Percentiles rank a stretch among this genome's conserved stretches.
Evolutionary conservation across 2,888 invertebrate genomes (phyloP).

Genomic region (Kuschelorhynchus macadamiae): DNA sequence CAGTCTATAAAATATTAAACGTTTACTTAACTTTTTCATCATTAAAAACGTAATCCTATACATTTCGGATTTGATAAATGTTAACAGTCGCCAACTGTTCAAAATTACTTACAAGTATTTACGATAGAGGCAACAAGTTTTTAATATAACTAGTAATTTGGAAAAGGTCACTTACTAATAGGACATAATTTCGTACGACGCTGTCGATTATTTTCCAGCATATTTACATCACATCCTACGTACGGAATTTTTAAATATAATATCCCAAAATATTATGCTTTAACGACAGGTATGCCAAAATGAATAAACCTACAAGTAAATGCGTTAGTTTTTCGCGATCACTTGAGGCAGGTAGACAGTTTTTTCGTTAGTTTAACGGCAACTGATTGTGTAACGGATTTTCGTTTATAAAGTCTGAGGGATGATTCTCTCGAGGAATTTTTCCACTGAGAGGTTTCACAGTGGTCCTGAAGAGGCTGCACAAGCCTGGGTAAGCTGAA

Average conservation of each 20-base stretch:
- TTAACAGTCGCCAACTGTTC: too few relatives aligned
- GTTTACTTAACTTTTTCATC: too few relatives aligned
- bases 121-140: too few relatives aligned
- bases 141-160: too few relatives aligned
- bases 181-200: not conserved
- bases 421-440: constrained; percentile 64
- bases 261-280: constrained; percentile 34
- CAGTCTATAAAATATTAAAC: too few relatives aligned
- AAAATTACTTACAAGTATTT: too few relatives aligned
- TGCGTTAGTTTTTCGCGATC: constrained; percentile 40
- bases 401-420: constrained; percentile 23
- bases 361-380: not conserved
- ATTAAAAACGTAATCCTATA: too few relatives aligned
- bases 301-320: not conserved
- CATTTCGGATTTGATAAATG: too few relatives aligned
- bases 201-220: constrained; percentile 18
- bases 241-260: constrained; percentile 25
- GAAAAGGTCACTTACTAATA: too few relatives aligned
- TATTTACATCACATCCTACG: constrained; percentile 31
- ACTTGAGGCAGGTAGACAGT: constrained; percentile 16
- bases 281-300: constrained; percentile 16
- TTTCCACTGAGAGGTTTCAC: constrained; percentile 61
- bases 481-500: constrained; percentile 43
- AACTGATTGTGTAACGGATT: constrained; percentile 11
- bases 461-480: constrained; percentile 41